A percentile compares a stretch with the other conserved stretches of the same genome.
Evolutionary conservation across 2,797 vertebrate genomes (phyloP).

Genomic region (Aplochiton taeniatus): DNA sequence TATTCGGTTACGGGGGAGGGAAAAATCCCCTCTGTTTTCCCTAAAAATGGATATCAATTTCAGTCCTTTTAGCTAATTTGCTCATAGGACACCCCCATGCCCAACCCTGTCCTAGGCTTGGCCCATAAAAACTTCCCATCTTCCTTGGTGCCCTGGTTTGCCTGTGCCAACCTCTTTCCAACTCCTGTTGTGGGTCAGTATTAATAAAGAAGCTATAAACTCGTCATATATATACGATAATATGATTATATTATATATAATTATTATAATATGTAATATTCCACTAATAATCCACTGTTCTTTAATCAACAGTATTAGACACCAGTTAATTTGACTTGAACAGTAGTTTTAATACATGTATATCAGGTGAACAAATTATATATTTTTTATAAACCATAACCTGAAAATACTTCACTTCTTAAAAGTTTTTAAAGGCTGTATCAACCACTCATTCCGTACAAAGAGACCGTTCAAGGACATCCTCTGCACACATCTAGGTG

Average conservation of each 20-base stretch:
- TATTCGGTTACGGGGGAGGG: constrained; percentile 48
- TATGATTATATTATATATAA: too few species aligned
- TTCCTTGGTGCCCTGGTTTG: not conserved
- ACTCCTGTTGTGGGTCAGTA: constrained; percentile 39
- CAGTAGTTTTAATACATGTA: too few species aligned
- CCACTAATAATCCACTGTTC: constrained; percentile 27
- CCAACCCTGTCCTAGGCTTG: constrained; percentile 38
- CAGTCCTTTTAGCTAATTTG: constrained; percentile 29
- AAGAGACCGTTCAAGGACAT: too few species aligned
- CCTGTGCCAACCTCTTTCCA: constrained; percentile 27
- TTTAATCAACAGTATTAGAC: not conserved
- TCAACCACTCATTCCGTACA: not conserved
- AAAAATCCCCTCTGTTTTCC: constrained; percentile 40
- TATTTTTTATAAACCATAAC: too few species aligned
- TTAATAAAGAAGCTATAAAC: constrained; percentile 30
- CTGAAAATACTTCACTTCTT: too few species aligned
- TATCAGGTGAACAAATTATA: too few species aligned
- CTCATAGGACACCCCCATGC: constrained; percentile 38
- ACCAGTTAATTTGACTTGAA: not conserved
- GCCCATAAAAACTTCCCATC: constrained; percentile 34
- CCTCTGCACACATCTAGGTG: too few species aligned
- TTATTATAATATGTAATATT: too few species aligned
- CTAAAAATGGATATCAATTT: constrained; percentile 46
- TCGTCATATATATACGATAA: too few species aligned
- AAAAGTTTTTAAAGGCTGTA: too few species aligned